Evolutionary conservation across 2,113 vertebrate species (phyloP).

Genomic region (Clarias gariepinus): DNA sequence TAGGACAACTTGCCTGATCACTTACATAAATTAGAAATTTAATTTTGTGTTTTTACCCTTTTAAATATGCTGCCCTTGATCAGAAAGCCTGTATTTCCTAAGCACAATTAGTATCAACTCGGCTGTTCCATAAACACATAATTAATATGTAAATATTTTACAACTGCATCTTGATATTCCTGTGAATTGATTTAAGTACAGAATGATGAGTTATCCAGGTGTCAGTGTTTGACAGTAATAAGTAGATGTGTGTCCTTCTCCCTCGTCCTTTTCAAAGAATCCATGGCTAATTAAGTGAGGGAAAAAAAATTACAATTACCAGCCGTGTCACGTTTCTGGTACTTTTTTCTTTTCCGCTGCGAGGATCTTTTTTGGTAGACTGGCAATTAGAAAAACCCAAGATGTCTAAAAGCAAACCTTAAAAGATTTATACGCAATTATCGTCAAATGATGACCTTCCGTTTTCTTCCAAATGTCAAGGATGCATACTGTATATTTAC

Average conservation of each 20-base stretch:
- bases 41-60: slow-evolving; percentile 23
- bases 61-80: slow-evolving; percentile 9
- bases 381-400: slow-evolving; percentile 31
- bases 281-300: background rate
- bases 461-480: slow-evolving; percentile 3
- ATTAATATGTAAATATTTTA: slow-evolving; percentile 1
- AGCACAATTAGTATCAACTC: background rate
- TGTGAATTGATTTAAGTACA: background rate
- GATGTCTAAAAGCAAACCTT: slow-evolving; percentile 14
- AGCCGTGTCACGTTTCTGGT: slow-evolving; percentile 8
- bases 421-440: background rate
- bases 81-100: background rate
- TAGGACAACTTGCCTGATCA: slow-evolving; percentile 24
- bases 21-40: slow-evolving; percentile 22
- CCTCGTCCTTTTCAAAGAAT: slow-evolving; percentile 6
- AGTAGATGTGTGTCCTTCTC: background rate
- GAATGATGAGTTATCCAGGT: slow-evolving; percentile 1
- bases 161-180: background rate
- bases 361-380: background rate
- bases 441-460: background rate
- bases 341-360: slow-evolving; percentile 10
- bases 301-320: slow-evolving; percentile 1
- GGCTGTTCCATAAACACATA: background rate
- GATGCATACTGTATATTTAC: background rate
- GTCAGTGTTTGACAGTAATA: slow-evolving; percentile 20